These are phyloP conservation scores for Tragopan temminckii DNA, from an alignment of 2,797 vertebrate genomes.

Conservation along the genomic window DNA sequence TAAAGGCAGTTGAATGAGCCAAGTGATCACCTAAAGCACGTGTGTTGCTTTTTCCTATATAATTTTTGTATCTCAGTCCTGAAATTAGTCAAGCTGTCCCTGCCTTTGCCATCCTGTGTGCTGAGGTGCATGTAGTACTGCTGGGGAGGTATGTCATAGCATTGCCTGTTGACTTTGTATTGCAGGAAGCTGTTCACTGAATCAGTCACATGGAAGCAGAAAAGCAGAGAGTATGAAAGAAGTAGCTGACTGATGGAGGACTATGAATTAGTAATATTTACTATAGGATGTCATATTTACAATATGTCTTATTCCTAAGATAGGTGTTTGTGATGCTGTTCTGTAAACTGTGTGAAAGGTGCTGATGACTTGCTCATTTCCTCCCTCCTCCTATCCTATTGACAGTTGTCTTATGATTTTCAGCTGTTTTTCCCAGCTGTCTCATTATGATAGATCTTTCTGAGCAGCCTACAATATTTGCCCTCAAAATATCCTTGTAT, in stretches of 20 bases:
- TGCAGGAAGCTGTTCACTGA: constrained; percentile 35
- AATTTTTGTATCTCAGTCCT: background rate
- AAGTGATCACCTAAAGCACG: background rate
- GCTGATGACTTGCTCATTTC: background rate
- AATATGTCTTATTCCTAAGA: constrained; percentile 38
- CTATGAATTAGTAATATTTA: constrained; percentile 65
- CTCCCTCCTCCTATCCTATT: background rate
- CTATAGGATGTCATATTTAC: constrained; percentile 41
- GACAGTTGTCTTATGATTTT: background rate
- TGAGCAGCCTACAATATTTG: background rate
- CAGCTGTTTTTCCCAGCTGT: fast-evolving
- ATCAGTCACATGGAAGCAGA: constrained; percentile 4
- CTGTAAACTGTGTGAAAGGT: constrained; percentile 40
- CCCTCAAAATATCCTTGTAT: background rate
- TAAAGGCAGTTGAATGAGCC: background rate
- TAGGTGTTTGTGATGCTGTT: background rate
- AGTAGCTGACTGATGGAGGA: constrained; percentile 27
- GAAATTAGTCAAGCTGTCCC: background rate
- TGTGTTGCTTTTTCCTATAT: background rate
- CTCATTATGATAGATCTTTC: background rate
- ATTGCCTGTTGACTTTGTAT: background rate
- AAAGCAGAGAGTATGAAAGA: constrained; percentile 24
- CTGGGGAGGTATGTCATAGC: background rate
- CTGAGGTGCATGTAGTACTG: background rate
- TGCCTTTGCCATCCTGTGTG: background rate